Evolutionary conservation across 1,140 invertebrate species (phyloP).

Genomic region (Cylas formicarius): DNA sequence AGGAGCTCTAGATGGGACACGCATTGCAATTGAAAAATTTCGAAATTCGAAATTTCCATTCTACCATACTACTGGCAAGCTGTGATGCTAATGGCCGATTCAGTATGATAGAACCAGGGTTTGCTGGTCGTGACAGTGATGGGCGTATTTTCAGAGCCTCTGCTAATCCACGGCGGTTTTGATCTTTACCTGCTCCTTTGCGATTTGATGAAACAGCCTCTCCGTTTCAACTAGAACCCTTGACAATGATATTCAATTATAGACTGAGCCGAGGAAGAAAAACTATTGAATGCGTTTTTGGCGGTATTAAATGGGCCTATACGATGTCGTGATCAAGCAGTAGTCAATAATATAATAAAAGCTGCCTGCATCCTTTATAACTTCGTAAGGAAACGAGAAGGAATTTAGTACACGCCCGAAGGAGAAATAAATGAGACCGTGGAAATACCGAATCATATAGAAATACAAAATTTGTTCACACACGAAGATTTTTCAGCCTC

Average conservation of each 20-base stretch:
- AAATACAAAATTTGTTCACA: too few relatives aligned
- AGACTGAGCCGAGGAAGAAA: constrained; percentile 38
- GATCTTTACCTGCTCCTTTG: constrained; percentile 10
- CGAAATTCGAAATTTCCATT: too few relatives aligned
- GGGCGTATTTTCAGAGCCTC: constrained; percentile 17
- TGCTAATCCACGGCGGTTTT: too few relatives aligned
- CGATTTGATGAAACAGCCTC: constrained; percentile 4
- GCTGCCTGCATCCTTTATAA: constrained; percentile 20
- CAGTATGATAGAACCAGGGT: constrained; percentile 16
- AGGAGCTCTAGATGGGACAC: too few relatives aligned
- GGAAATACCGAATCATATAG: too few relatives aligned
- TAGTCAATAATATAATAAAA: constrained; percentile 18
- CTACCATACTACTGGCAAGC: constrained; percentile 12
- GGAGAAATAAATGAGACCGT: constrained; percentile 18
- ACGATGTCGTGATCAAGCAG: constrained; percentile 19
- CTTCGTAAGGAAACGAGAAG: constrained; percentile 17
- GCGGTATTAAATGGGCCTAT: constrained; percentile 18
- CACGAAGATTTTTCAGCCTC: too few relatives aligned
- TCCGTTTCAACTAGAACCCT: not conserved
- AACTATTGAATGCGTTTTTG: constrained; percentile 34
- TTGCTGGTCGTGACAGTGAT: constrained; percentile 19
- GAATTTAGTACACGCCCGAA: constrained; percentile 11
- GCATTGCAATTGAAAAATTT: too few relatives aligned
- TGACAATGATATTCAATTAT: constrained; percentile 16
- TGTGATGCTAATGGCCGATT: too few relatives aligned